phyloP scores from a whole-genome alignment of 2,113 vertebrate genomes.

The Casuarius casuarius region DNA sequence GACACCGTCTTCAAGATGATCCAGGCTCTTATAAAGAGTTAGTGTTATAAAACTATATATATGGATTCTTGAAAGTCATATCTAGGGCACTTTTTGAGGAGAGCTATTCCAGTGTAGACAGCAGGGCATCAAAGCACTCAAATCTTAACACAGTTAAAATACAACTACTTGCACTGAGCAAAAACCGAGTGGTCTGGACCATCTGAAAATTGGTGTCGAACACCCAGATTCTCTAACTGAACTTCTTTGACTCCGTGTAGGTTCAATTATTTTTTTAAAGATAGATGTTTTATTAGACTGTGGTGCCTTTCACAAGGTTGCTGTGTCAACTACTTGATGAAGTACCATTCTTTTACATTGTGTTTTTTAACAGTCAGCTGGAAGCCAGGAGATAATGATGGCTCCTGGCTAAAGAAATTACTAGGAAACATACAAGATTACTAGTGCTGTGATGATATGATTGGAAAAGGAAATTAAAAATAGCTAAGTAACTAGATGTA shows the following conservation, averaged over 20 bases:
- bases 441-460: neutral
- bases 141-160: conserved; percentile 35
- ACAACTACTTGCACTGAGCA: conserved; percentile 17
- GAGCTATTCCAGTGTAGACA: conserved; percentile 1
- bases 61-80: conserved; percentile 13
- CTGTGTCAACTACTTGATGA: conserved; percentile 2
- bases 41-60: conserved; percentile 4
- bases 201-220: conserved; percentile 29
- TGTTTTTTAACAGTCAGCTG: neutral
- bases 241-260: neutral
- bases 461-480: neutral
- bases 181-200: neutral
- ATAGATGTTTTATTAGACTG: conserved; percentile 1
- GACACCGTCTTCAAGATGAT: conserved; percentile 53
- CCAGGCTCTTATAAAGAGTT: conserved; percentile 28
- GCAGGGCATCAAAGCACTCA: conserved; percentile 28
- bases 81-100: conserved; percentile 58
- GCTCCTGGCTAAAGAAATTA: neutral
- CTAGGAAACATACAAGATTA: neutral
- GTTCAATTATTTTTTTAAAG: neutral
- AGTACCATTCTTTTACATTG: neutral
- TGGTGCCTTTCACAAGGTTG: neutral
- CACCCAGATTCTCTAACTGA: neutral
- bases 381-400: neutral
- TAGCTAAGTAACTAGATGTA: neutral